These are phyloP conservation scores for Bradysia coprophila DNA, from an alignment of 1,140 invertebrate species.

Conservation along the genomic window DNA sequence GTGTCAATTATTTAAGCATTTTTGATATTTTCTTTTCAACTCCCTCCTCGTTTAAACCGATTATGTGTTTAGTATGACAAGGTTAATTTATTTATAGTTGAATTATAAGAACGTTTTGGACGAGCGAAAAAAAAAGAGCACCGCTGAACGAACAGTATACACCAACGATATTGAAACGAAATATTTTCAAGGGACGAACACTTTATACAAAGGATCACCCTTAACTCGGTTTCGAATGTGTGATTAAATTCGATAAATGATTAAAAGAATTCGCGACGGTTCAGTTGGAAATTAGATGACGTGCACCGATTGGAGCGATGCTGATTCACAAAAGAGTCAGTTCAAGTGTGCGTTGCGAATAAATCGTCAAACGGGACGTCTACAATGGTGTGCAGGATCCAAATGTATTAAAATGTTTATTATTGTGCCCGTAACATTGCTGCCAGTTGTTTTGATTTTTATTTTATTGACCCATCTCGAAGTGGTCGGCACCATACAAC, in stretches of 20 bases:
- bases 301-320: background rate
- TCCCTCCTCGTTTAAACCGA: too few relatives aligned
- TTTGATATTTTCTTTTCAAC: too few relatives aligned
- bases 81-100: too few relatives aligned
- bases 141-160: too few relatives aligned
- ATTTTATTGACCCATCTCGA: conserved; percentile 18
- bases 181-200: too few relatives aligned
- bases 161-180: too few relatives aligned
- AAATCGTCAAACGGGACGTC: conserved; percentile 17
- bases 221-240: background rate
- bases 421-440: conserved; percentile 20
- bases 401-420: conserved; percentile 20
- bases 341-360: conserved; percentile 15
- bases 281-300: too few relatives aligned
- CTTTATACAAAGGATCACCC: too few relatives aligned
- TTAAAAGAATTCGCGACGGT: background rate
- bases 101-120: too few relatives aligned
- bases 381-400: conserved; percentile 22
- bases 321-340: conserved; percentile 1
- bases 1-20: too few relatives aligned
- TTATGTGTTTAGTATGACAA: too few relatives aligned
- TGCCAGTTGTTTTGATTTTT: conserved; percentile 19
- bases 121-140: too few relatives aligned
- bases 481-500: background rate
- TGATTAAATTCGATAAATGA: background rate